Evolutionary conservation across 2,888 invertebrate species (phyloP), one percentile per base, ranked within the genome.

Genomic region (Deroplatys truncata): DNA sequence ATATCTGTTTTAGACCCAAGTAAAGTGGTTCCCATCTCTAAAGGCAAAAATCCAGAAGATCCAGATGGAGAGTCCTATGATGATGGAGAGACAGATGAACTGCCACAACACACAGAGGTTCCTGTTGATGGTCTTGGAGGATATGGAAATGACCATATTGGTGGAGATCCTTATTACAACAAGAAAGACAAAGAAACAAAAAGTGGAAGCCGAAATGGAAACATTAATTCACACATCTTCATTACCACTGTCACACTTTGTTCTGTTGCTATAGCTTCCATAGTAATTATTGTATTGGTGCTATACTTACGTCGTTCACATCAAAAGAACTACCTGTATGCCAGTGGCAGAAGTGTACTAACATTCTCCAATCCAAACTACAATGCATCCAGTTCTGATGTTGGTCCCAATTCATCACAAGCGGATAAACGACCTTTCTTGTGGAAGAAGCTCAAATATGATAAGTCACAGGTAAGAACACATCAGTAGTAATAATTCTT

Each of bases 361-460:
- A 97, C 97, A 0, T 98, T 98, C 93, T 96, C 98, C 85, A 98
- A 98, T 94, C 98, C 98, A 7, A 98, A 98, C 93, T 98, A 98
- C 93, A 96, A 96, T 91, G 95, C 94, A 86, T 94, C 94, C 5
- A 94, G 95, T 84, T 94, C 94, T 56, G 94, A 95, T 28, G 94
- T 94, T 84, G 92, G 92, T 20, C 93, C 94, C 7, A 95, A 92
- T 72, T 91, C 90, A 43, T 91, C 92, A 31, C 92, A 91, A 86
- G 92, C 91, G 86, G 95, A 95, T 91, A 94, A 94, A 90, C 96
- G 95, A 92, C 95, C 95, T 15, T 96, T 95, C 92, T 95, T 96
- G 89, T 96, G 96, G 96, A 96, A 95, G 91, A 95, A 97, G 92
- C 95, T 97, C 91, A 97, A 97, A 93, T 97, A 97, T 92, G 97